Evolutionary conservation across 37 sponge, comb jelly and placozoan species (phyloP).

Genomic region (Mnemiopsis leidyi): DNA sequence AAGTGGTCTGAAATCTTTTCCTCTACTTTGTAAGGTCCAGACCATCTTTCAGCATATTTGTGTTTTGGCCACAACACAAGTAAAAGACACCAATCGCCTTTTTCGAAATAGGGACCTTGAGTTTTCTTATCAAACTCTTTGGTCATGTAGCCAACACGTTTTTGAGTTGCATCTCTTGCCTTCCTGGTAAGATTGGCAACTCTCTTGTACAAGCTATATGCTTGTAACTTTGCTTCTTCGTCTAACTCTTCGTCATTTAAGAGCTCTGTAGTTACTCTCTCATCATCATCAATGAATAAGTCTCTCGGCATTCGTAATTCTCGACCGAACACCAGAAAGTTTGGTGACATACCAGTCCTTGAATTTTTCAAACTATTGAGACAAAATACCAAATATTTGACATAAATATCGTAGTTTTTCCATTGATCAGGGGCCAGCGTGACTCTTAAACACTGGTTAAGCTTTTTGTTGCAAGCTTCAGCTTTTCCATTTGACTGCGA

Average conservation of each 20-base stretch:
- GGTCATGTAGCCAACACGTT: neutral
- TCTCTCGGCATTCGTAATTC: constrained; percentile 26
- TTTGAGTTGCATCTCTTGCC: neutral
- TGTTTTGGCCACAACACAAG: neutral
- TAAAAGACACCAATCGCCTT: neutral
- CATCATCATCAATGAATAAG: constrained; percentile 2
- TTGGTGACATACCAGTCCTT: constrained; percentile 38
- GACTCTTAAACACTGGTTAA: constrained; percentile 56
- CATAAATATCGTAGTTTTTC: constrained; percentile 61
- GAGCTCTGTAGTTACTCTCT: neutral
- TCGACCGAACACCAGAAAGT: constrained; percentile 34
- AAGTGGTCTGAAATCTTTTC: neutral
- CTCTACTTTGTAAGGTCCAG: constrained; percentile 5
- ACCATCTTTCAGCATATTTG: neutral
- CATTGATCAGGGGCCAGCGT: neutral
- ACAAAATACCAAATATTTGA: constrained; percentile 49
- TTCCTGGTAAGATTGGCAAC: neutral
- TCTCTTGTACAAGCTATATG: neutral
- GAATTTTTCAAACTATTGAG: neutral
- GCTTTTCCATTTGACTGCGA: constrained; percentile 39
- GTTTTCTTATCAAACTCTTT: neutral
- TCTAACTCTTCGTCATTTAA: neutral
- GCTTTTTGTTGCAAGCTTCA: constrained; percentile 16
- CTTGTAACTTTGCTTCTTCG: neutral
- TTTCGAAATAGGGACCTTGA: neutral